These are phyloP conservation scores for Clistopyga incitator DNA, from an alignment of 2,888 invertebrate species.

Conservation along the genomic window DNA sequence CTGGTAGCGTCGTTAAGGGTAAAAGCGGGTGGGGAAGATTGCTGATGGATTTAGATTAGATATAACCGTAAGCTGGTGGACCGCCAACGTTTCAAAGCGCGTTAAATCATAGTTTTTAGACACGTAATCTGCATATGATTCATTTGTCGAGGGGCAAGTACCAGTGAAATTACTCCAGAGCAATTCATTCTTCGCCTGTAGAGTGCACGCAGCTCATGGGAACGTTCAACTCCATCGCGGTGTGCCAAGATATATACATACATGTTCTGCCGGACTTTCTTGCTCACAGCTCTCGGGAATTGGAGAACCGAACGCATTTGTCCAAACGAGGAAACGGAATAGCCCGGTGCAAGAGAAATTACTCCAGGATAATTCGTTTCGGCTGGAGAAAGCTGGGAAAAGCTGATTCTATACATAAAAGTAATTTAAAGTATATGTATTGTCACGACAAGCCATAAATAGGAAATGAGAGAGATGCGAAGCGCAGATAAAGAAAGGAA, in stretches of 20 bases:
- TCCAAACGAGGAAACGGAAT: constrained; percentile 17
- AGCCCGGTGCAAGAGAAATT: constrained; percentile 16
- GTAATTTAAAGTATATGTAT: not conserved
- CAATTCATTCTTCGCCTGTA: constrained; percentile 26
- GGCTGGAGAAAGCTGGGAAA: not conserved
- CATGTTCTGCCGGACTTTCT: constrained; percentile 1
- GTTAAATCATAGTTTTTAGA: constrained; percentile 5
- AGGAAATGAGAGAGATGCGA: constrained; percentile 31
- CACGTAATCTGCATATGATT: constrained; percentile 1
- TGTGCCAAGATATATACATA: not conserved
- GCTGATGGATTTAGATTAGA: not conserved
- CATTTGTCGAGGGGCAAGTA: constrained; percentile 26
- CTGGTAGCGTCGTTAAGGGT: not conserved
- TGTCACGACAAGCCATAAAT: constrained; percentile 40
- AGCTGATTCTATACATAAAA: constrained; percentile 1
- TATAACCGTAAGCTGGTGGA: not conserved
- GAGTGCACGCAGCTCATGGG: not conserved
- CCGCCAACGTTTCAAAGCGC: not conserved
- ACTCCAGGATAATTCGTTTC: constrained; percentile 30
- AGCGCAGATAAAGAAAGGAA: constrained; percentile 44
- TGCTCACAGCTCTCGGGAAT: not conserved
- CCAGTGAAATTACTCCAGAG: constrained; percentile 30
- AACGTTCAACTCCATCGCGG: not conserved
- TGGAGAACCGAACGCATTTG: constrained; percentile 25
- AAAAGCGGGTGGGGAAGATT: not conserved